Base-by-base conservation (phyloP, 2,797 vertebrate species). In the Halcyon leucocephala region DNA sequence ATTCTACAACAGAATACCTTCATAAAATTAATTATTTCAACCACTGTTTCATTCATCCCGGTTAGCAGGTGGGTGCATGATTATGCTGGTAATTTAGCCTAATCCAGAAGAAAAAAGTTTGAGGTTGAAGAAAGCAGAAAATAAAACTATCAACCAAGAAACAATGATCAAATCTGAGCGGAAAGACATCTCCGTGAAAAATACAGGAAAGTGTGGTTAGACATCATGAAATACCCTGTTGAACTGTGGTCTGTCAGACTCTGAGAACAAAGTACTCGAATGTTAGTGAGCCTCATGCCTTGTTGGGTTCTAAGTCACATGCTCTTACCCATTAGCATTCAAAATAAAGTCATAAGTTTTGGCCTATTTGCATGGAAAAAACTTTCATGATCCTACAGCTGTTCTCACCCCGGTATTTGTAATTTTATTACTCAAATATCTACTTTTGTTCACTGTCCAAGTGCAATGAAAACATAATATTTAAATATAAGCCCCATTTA, bases 401-500 rank as follows among this genome's bases (percentile, higher is more conserved):
- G 95, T 97, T 97, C 96, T 97, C 87, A 46, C 96, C 93, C 94
- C 14, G 3, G 44, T 71, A 55, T 90, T 96, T 84, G 94, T 64
- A 90, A 87, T 94, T 94, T 96, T 93, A 95, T 82, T 80, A 31
- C 96, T 97, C 95, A 93, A 96, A 94, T 96, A 90, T 80, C 95
- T 21, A 61, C 77, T 96, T 95, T 96, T 96, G 91, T 93, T 95
- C 85, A 0, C 82, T 1, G 42, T 94, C 97, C 96, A 97, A 97
- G 72, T 55, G 90, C 93, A 95, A 97, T 17, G 95, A 97, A 97
- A 97, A 95, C 93, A 95, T 90, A 89, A 90, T 95, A 95, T 97
- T 97, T 95, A 95, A 97, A 86, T 91, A 69, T 87, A 95, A 97
- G 95, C 96, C 87, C 72, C 97, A 97, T 97, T 97, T 97, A 96